These are phyloP conservation scores for Talpa occidentalis DNA, from an alignment of 2,113 vertebrate species.

Conservation along the genomic window DNA sequence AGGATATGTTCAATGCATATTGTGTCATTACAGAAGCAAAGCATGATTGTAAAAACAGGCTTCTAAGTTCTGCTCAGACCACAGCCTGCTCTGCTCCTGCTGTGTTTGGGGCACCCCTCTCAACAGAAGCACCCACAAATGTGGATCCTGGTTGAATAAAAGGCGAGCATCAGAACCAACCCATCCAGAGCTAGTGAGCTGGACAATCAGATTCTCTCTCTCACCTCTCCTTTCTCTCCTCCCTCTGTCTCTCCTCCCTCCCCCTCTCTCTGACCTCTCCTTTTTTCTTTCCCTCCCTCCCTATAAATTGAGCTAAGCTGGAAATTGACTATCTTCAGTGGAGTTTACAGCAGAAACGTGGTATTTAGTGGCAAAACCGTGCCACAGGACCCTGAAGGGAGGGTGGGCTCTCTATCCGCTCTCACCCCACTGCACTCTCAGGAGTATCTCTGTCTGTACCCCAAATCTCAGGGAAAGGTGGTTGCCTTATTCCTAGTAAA, in stretches of 20 bases:
- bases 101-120: not conserved
- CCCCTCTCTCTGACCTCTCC: slow-evolving; percentile 1
- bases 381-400: not conserved
- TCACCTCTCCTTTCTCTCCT: not conserved
- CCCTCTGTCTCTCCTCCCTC: not conserved
- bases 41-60: not conserved
- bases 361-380: not conserved
- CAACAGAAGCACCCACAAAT: not conserved
- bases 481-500: not conserved
- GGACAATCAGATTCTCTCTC: not conserved
- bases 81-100: not conserved
- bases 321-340: not conserved
- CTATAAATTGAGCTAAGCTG: not conserved
- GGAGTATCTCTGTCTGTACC: not conserved
- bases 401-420: accelerated
- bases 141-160: not conserved
- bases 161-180: not conserved
- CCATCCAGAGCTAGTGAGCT: not conserved
- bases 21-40: slow-evolving; percentile 13
- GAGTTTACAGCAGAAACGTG: not conserved
- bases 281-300: not conserved
- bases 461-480: not conserved
- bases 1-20: not conserved
- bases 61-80: not conserved
- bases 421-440: too few relatives aligned